A percentile compares a stretch with the other conserved stretches of the same genome.
These are phyloP conservation scores for Athalia cordata DNA, from an alignment of 2,888 invertebrate genomes.

Conservation along the genomic window DNA sequence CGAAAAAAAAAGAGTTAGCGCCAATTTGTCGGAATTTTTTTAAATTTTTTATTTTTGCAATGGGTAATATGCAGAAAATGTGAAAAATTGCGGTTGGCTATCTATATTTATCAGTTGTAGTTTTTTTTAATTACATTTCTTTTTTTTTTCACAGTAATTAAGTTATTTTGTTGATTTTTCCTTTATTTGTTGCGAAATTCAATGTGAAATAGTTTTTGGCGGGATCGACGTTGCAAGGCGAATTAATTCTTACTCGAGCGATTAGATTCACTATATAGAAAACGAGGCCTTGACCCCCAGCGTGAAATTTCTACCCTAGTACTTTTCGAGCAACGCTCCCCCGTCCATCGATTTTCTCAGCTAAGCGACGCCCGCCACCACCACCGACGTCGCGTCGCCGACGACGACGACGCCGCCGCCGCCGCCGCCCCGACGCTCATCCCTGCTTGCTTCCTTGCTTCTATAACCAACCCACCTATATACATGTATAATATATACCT, in stretches of 20 bases:
- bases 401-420: background rate
- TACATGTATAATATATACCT: too few species aligned
- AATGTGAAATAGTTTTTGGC: background rate
- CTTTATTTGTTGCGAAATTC: background rate
- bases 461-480: too few species aligned
- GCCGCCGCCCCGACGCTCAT: background rate
- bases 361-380: conserved; percentile 18
- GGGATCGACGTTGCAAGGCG: background rate
- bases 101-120: too few species aligned
- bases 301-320: conserved; percentile 15
- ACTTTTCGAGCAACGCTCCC: conserved; percentile 5
- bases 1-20: too few species aligned
- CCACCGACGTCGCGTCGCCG: background rate
- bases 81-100: too few species aligned
- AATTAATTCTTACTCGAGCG: conserved; percentile 3
- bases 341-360: conserved; percentile 25
- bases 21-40: too few species aligned
- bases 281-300: conserved; percentile 26
- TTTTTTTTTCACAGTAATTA: too few species aligned
- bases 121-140: too few species aligned
- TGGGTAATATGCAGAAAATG: too few species aligned
- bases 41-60: too few species aligned
- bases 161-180: too few species aligned
- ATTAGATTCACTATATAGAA: conserved; percentile 3
- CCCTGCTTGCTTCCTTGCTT: too few species aligned